Percentiles rank a stretch among this genome's conserved stretches.
These are phyloP conservation scores for Phyto melanocephala DNA, from an alignment of 2,888 invertebrate genomes.

Conservation along the genomic window DNA sequence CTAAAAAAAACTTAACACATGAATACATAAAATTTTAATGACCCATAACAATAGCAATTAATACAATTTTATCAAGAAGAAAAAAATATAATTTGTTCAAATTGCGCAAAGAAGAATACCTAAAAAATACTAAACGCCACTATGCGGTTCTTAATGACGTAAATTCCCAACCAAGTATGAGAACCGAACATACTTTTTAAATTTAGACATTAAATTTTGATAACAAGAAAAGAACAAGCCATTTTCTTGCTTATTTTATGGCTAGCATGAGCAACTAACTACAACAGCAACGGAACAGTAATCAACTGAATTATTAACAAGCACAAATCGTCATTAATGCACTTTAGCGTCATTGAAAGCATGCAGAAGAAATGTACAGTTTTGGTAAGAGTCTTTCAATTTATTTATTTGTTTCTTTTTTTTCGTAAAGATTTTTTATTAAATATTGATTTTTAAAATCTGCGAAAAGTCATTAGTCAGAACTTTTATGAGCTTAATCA, in stretches of 20 bases:
- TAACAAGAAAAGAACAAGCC: neutral
- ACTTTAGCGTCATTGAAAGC: slow-evolving; percentile 2
- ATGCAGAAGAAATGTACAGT: neutral
- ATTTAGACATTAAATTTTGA: neutral
- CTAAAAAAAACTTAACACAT: neutral
- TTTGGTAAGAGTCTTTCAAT: no score
- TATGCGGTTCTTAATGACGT: neutral
- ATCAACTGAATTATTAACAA: slow-evolving; percentile 10
- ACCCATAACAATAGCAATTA: neutral
- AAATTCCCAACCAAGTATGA: neutral
- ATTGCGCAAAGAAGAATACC: neutral
- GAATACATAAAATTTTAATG: neutral
- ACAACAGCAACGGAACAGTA: neutral
- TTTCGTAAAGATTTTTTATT: no score
- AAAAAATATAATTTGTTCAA: neutral
- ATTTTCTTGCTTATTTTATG: slow-evolving; percentile 1
- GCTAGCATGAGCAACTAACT: no score
- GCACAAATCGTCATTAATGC: neutral
- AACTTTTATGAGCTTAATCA: no score
- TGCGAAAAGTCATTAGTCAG: no score
- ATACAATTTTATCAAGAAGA: neutral
- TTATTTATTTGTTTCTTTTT: no score
- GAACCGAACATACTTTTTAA: neutral
- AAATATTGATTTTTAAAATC: no score
- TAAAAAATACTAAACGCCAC: neutral